A percentile compares a stretch with the other conserved stretches of the same genome.
Evolutionary conservation across 2,113 vertebrate genomes (phyloP).

Genomic region (Alligator sinensis): DNA sequence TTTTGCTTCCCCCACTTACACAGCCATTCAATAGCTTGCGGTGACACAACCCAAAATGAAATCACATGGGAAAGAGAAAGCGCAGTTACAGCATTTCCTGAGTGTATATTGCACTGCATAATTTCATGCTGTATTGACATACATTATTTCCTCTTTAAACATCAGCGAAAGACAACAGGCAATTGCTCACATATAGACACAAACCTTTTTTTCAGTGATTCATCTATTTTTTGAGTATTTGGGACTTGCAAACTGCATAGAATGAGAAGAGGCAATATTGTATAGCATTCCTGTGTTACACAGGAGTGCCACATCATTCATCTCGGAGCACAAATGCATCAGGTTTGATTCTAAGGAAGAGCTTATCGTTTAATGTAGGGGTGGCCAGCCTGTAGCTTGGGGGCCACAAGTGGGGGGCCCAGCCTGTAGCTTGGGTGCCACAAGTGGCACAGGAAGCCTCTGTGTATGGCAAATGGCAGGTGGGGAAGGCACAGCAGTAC

Average conservation of each 20-base stretch:
- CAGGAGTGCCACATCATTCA: not conserved
- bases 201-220: not conserved
- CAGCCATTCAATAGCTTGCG: not conserved
- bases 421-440: no score
- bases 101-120: not conserved
- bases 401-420: no score
- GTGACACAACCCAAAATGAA: not conserved
- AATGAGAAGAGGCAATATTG: fast-evolving
- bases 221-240: not conserved
- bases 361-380: not conserved
- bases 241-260: not conserved
- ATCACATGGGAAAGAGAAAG: not conserved
- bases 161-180: not conserved
- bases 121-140: not conserved
- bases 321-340: not conserved
- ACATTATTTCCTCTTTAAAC: not conserved
- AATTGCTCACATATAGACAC: not conserved
- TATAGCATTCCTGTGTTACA: not conserved
- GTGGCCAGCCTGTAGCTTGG: no score
- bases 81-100: not conserved
- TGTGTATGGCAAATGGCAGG: no score
- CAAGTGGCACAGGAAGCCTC: no score
- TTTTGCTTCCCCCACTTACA: not conserved
- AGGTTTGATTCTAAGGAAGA: not conserved
- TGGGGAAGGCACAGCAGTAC: no score